Percentiles rank a stretch among this genome's conserved stretches.
Evolutionary conservation across 2,888 invertebrate genomes (phyloP).

Genomic region (Agrochola circellaris): DNA sequence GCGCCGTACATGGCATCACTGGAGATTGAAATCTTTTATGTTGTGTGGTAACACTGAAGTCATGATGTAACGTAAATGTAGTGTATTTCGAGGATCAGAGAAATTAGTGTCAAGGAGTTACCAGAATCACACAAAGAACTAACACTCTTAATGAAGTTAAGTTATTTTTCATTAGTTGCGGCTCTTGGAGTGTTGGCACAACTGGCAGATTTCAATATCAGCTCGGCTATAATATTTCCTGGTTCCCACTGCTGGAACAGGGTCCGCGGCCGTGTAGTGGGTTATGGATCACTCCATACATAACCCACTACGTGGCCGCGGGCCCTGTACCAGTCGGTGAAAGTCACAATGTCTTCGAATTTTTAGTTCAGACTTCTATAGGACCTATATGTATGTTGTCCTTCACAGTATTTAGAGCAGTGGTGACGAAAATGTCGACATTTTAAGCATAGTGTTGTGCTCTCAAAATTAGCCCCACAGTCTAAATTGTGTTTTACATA

Average conservation of each 20-base stretch:
- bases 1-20: slow-evolving; percentile 40
- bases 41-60: slow-evolving; percentile 40
- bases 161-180: too few relatives aligned
- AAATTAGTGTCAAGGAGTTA: slow-evolving; percentile 23
- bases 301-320: too few relatives aligned
- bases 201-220: too few relatives aligned
- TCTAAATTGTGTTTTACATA: slow-evolving; percentile 1
- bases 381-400: too few relatives aligned
- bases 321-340: too few relatives aligned
- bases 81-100: slow-evolving; percentile 2
- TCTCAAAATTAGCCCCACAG: neutral
- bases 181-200: too few relatives aligned
- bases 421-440: neutral
- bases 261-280: too few relatives aligned
- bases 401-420: neutral
- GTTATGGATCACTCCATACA: too few relatives aligned
- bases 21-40: slow-evolving; percentile 47
- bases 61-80: slow-evolving; percentile 9
- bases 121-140: neutral
- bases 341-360: neutral
- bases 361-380: too few relatives aligned
- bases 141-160: too few relatives aligned
- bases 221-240: too few relatives aligned
- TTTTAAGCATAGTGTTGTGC: neutral
- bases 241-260: too few relatives aligned